These are phyloP conservation scores for Trichomycterus rosablanca DNA, from an alignment of 2,113 vertebrate genomes.

Conservation along the genomic window DNA sequence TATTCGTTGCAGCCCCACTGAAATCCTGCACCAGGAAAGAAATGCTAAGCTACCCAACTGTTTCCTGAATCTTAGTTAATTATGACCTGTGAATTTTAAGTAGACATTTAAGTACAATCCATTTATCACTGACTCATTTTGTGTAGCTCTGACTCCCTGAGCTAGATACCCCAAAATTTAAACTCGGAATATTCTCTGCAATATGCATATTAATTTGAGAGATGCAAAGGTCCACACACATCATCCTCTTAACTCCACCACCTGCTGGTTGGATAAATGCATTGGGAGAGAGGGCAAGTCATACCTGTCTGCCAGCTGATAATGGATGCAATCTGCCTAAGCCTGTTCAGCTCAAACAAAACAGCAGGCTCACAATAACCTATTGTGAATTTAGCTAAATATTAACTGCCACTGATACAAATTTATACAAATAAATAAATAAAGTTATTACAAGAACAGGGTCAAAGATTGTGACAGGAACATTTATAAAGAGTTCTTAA, in stretches of 20 bases:
- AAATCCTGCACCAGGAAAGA: too few relatives aligned
- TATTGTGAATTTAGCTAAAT: neutral
- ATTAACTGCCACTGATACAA: neutral
- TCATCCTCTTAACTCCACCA: constrained; percentile 30
- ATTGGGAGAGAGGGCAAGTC: constrained; percentile 18
- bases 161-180: constrained; percentile 4
- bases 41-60: too few relatives aligned
- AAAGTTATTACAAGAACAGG: too few relatives aligned
- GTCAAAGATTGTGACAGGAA: too few relatives aligned
- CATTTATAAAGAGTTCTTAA: too few relatives aligned
- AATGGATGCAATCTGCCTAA: constrained; percentile 31
- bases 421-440: neutral
- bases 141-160: neutral
- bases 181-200: constrained; percentile 1
- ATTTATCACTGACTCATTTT: constrained; percentile 6
- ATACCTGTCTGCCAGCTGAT: constrained; percentile 30
- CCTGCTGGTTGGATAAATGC: constrained; percentile 40
- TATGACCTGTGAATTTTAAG: too few relatives aligned
- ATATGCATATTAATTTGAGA: constrained; percentile 20
- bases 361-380: constrained; percentile 33
- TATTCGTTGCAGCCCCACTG: too few relatives aligned
- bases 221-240: constrained; percentile 14
- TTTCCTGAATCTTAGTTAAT: too few relatives aligned
- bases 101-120: too few relatives aligned
- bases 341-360: constrained; percentile 34